Base-by-base conservation (phyloP, 2,113 vertebrate species). In the Xenotilapia caudafasciata region DNA sequence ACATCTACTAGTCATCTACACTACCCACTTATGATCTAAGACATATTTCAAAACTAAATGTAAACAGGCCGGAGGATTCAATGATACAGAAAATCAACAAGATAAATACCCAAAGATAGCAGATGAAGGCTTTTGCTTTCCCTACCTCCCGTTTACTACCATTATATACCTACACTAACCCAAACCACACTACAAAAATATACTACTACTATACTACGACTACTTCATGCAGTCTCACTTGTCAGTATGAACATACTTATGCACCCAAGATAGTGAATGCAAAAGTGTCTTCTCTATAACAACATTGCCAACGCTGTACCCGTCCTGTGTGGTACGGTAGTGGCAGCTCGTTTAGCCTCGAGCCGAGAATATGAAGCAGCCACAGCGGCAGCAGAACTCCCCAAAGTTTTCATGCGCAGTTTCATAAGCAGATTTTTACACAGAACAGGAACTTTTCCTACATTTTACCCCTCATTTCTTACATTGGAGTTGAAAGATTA, bases 81-180 rank as follows among this genome's bases (percentile, higher is more conserved):
- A 10, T 75, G 9, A 28, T 2, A 49, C 42, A 12, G 23, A 49
- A 47, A 75, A 47, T 49, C 4, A 77, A 49, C 42, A 75, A 47
- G 2, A 4, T 28, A 75, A 28, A 47, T 45, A 75, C 23, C 9
- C 23, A 28, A 75, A 47, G 9, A 31, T 28, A 21, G 68, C 0
- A 49, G 23, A 77, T 31, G 9, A 49, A 75, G 14, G 14, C 15
- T 19, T 49, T 75, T 75, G 4, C 9, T 49, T 19, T 75, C 4
- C 15, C 17, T 77, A 12, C 15, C 70, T 12, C 23, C 0, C 6
- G 0, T 47, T 47, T 26, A 47, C 6, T 49, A 49, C 70, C 15
- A 49, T 28, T 73, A 0, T 1, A 65, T 4, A 38, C 33, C 60
- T 38, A 21, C 19, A 38, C 33, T 31, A 49, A 77, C 15, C 23